Base-by-base conservation (phyloP, 2,888 invertebrate genomes). In the Apomyelois bistriatella region DNA sequence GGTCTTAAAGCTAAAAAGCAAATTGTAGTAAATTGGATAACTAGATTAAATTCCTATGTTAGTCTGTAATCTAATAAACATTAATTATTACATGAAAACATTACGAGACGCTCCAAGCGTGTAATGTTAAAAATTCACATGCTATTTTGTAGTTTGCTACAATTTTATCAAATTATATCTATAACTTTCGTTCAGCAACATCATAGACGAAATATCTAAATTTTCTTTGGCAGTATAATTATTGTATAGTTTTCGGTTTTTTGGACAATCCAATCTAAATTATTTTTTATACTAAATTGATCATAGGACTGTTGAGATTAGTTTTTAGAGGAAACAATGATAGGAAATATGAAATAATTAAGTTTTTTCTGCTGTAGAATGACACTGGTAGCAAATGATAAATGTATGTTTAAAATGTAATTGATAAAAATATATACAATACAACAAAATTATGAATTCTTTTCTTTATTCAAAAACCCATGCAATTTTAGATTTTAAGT, bases 381-480 rank as follows among this genome's bases (percentile, higher is more conserved):
- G 74, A 76, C 70, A 79, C 70, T 62, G 74, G 79, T 87, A 86
- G 85, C 83, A 78, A 73, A 76, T 71, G 62, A 75, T 72, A 69
- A 77, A 76, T 82, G 78, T 81, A 83, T 82, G 77, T 79, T 78
- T 80, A 80, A 79, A 78, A 81, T 82, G 74, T 85, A 82, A 79
- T 79, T 79, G 77, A 85, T 78, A 82, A 85, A 83, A 82, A 85
- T 80, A 83, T 74, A 74, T 71, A 73, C 70, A 72, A 71, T 52
- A 52, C 35, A 8, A 41, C 28, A 15, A 22, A 28, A 30, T 28
- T 48, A 3, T 42, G 5, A 5, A 3, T 12, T 37, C 2, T 37
- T 48, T 22, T 37, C 22, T 48, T 37, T 13, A 12, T n/a, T 37
- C 17, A 9, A 40, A 6, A 9, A 3, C 37, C 12, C 10, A n/a